These are phyloP conservation scores for Sinelater perroti DNA, from an alignment of 2,888 invertebrate genomes.

Conservation along the genomic window DNA sequence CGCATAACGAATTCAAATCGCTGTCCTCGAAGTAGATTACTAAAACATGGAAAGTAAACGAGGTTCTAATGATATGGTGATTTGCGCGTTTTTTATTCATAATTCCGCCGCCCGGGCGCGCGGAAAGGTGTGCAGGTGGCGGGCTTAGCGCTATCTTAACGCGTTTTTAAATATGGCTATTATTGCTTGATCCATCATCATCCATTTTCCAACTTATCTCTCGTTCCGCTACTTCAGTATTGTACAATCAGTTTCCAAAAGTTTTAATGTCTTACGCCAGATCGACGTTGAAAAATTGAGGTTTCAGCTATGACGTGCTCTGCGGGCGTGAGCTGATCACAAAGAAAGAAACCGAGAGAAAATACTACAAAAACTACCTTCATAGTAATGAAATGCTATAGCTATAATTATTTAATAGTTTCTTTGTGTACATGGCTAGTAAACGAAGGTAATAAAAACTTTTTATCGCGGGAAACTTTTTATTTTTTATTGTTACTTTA, in stretches of 20 bases:
- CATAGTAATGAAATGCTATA: no score
- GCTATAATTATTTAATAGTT: no score
- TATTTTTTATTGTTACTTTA: no score
- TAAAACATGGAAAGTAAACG: constrained; percentile 45
- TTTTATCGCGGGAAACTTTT: no score
- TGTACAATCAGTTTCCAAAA: constrained; percentile 28
- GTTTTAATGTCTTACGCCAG: constrained; percentile 20
- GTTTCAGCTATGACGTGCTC: constrained; percentile 1
- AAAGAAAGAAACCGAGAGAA: no score
- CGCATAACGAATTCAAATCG: constrained; percentile 27
- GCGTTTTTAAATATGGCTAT: constrained; percentile 42
- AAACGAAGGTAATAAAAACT: no score
- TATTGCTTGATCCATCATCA: constrained; percentile 43
- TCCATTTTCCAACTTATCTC: constrained; percentile 32
- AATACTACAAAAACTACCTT: no score
- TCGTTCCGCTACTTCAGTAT: constrained; percentile 29
- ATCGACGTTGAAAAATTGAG: constrained; percentile 28
- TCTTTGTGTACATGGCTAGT: no score
- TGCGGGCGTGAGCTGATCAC: no score
- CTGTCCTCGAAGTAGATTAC: constrained; percentile 20
- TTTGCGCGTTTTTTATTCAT: constrained; percentile 26
- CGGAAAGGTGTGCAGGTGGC: constrained; percentile 5
- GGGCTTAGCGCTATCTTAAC: constrained; percentile 31
- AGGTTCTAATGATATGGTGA: constrained; percentile 42
- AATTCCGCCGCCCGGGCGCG: constrained; percentile 2